phyloP scores from a whole-genome alignment of 2,113 vertebrate species.

The Coptodon rendalli region DNA sequence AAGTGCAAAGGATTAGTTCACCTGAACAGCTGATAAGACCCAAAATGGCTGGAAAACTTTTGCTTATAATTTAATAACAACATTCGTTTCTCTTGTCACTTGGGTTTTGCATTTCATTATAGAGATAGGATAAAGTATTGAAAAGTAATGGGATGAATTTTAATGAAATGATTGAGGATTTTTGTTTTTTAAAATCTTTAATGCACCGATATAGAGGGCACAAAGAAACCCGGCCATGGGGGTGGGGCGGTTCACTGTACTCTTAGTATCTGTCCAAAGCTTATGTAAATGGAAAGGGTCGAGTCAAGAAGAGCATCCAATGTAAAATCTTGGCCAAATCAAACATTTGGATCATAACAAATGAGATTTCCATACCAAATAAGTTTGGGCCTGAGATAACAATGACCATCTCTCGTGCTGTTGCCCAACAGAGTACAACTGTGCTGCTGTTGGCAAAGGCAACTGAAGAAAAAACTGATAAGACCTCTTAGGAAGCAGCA shows the following conservation, averaged over 20 bases:
- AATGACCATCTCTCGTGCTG: background rate
- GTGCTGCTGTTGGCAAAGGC: background rate
- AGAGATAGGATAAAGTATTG: conserved; percentile 30
- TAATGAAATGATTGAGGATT: conserved; percentile 3
- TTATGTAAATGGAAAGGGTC: background rate
- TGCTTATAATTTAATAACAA: conserved; percentile 37
- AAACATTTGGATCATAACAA: background rate
- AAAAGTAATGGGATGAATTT: conserved; percentile 29
- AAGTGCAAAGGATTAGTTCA: conserved; percentile 12
- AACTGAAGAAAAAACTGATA: background rate
- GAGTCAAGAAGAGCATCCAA: background rate
- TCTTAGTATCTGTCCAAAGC: background rate
- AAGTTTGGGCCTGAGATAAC: background rate
- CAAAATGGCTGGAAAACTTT: background rate
- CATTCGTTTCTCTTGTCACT: conserved; percentile 31
- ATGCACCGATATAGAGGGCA: background rate
- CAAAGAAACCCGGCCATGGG: background rate
- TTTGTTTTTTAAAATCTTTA: background rate
- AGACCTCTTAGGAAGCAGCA: background rate
- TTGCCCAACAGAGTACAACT: background rate
- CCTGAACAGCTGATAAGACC: conserved; percentile 34
- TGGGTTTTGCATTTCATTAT: conserved; percentile 46
- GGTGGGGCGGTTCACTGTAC: background rate
- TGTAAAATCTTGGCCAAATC: background rate
- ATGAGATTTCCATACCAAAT: background rate